Conservation (phyloP, 2,888 invertebrate genomes). For the Germaria angustata region DNA sequence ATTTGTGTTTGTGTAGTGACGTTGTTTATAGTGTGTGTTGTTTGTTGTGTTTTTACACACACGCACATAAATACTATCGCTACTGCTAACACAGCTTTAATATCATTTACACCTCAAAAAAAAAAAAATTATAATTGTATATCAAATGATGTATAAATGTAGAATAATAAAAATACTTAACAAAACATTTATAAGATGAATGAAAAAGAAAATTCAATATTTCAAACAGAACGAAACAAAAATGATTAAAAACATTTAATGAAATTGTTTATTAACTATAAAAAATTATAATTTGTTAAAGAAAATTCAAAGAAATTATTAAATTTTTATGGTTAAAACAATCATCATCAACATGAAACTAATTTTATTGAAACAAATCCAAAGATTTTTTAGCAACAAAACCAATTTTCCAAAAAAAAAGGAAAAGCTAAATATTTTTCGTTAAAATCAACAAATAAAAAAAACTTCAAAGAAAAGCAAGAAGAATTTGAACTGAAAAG, state of each 20-base stretch:
- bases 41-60: neutral
- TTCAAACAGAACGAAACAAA: constrained; percentile 21
- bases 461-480: constrained; percentile 60
- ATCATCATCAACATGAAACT: constrained; percentile 56
- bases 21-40: neutral
- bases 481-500: constrained; percentile 50
- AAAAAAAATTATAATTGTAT: constrained; percentile 39
- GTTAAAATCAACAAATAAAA: constrained; percentile 53
- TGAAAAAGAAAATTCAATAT: constrained; percentile 4
- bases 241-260: constrained; percentile 43
- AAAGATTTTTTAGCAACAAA: constrained; percentile 75
- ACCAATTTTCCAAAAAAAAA: constrained; percentile 71
- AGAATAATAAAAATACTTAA: constrained; percentile 33
- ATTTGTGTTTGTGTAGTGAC: neutral
- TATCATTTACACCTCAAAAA: constrained; percentile 11
- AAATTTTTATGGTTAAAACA: constrained; percentile 59
- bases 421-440: constrained; percentile 57
- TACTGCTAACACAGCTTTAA: neutral
- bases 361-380: constrained; percentile 77
- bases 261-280: constrained; percentile 38
- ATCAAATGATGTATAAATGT: constrained; percentile 51
- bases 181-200: constrained; percentile 34
- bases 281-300: constrained; percentile 52
- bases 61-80: neutral
- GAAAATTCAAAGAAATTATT: constrained; percentile 48